Evolutionary conservation across 2,797 vertebrate genomes (phyloP), one percentile per base, ranked within the genome.

Genomic region (Eptatretus atami): DNA sequence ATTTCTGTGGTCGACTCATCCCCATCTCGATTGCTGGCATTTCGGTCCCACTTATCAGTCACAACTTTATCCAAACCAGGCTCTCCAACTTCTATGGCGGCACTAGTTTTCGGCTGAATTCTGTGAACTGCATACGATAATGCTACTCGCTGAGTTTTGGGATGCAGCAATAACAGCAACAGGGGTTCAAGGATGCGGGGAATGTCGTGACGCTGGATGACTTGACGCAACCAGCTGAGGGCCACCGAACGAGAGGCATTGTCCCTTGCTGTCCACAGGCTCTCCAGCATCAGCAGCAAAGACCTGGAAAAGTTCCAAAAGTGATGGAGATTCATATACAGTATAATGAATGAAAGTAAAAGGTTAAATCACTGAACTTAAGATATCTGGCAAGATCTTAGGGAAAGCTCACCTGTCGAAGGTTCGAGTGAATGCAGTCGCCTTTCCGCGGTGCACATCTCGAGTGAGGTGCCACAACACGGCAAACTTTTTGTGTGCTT

Each of bases 271-370:
- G 82, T 93, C 70, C 82, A 88, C 65, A 98, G 78, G 71, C 90
- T 86, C 71, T 98, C 92, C 52, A 98, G 71, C 92, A 98, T 95
- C 72, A 98, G 94, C 74, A 93, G 94, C 3, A 98, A 77, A 71
- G 92, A 98, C 69, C 92, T 98, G 72, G 15, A 67, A 68, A 64
- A 44, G 31, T 44, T 4, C 31, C 31, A 44, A 44, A 44, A 44
- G 31, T 8, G 31, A 44, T 44, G 31, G 6, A 8, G 31, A 44
- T 44, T 44, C 31, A 44, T 44, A 44, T 44, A 13, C 66, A 12
- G 68, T 8, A 70, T 9, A 63, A 69, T 63, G 68, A 64, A 0
- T 19, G 53, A 64, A 55, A 55, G 63, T 61, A 65, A 25, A 61
- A 9, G 8, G 57, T 61, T 11, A 25, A 9, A 61, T 61, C 57